Conservation (phyloP, 2,797 vertebrate species). For the Diplodus sargus region DNA sequence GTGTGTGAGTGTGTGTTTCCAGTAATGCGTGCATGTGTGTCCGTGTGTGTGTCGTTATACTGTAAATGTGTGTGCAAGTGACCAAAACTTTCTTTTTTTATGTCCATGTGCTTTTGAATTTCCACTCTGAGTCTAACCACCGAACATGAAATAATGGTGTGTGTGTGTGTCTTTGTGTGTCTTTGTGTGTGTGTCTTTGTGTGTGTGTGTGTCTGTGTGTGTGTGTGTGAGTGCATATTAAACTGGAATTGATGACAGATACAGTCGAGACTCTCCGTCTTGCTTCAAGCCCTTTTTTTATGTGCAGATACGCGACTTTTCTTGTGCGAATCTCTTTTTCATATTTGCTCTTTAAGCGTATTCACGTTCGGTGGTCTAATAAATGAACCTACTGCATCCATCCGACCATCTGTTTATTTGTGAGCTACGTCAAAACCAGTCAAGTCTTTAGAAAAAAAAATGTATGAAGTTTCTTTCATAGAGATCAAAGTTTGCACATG, state of each 20-base stretch:
- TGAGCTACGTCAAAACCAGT: conserved; percentile 5
- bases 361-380: not conserved
- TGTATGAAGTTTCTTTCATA: conserved; percentile 3
- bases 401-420: conserved; percentile 18
- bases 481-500: conserved; percentile 16
- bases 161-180: conserved; percentile 9
- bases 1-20: conserved; percentile 14
- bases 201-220: conserved; percentile 11
- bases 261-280: not conserved
- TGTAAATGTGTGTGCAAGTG: conserved; percentile 22
- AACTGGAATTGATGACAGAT: conserved; percentile 38
- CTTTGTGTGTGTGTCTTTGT: not conserved
- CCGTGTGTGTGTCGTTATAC: conserved; percentile 18
- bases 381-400: not conserved
- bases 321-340: not conserved
- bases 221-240: conserved; percentile 11
- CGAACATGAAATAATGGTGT: conserved; percentile 16
- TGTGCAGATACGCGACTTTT: conserved; percentile 11
- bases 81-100: conserved; percentile 21
- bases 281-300: not conserved
- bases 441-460: too few species aligned
- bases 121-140: conserved; percentile 22
- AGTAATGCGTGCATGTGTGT: not conserved
- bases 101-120: conserved; percentile 35
- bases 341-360: not conserved